Conservation (phyloP, 2,797 vertebrate species). For the Esox masquinongy region DNA sequence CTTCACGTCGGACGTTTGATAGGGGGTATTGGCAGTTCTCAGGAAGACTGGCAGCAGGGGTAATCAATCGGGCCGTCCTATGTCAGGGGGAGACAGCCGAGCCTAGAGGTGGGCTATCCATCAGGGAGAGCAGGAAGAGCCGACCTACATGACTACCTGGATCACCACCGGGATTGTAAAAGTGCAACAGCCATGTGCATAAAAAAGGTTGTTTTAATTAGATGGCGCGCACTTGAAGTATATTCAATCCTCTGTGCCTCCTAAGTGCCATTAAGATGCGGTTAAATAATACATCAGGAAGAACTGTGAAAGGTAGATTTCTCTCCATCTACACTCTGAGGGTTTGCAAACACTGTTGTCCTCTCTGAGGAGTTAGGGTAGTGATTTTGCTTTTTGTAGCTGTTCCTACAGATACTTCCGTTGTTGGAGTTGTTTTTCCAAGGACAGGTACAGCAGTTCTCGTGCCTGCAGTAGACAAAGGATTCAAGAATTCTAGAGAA, state of each 20-base stretch:
- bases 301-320: conserved; percentile 44
- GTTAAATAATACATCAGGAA: conserved; percentile 68
- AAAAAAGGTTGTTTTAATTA: conserved; percentile 71
- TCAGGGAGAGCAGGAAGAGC: conserved; percentile 51
- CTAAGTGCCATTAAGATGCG: conserved; percentile 62
- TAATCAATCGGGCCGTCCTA: conserved; percentile 71
- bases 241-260: conserved; percentile 54
- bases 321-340: conserved; percentile 35
- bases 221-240: conserved; percentile 52
- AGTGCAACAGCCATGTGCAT: conserved; percentile 44
- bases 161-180: conserved; percentile 24
- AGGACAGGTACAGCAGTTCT: conserved; percentile 28
- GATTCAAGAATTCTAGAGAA: conserved; percentile 19
- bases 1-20: conserved; percentile 43
- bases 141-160: conserved; percentile 42
- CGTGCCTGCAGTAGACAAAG: conserved; percentile 27
- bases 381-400: conserved; percentile 1
- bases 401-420: conserved; percentile 1
- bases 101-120: conserved; percentile 58
- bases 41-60: conserved; percentile 66
- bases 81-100: conserved; percentile 65
- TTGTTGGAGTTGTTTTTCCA: conserved; percentile 30
- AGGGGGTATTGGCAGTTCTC: conserved; percentile 67
- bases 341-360: conserved; percentile 46
- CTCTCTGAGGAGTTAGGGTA: conserved; percentile 50